A percentile compares a stretch with the other conserved stretches of the same genome.
These are phyloP conservation scores for Tyrannus savana DNA, from an alignment of 2,113 vertebrate genomes.

Conservation along the genomic window DNA sequence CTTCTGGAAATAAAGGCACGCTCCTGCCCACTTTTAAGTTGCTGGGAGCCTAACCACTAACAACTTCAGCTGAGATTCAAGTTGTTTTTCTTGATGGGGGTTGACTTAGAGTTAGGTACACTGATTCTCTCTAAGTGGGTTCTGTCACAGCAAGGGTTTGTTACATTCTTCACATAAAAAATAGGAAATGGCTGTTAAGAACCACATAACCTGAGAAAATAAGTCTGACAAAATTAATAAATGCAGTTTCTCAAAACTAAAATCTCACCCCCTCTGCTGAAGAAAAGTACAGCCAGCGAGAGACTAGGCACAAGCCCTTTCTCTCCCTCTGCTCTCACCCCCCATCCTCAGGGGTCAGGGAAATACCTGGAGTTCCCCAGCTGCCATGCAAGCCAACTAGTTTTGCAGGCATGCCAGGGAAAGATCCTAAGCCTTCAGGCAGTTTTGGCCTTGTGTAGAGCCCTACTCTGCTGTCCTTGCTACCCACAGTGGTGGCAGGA, in stretches of 20 bases:
- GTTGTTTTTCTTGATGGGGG: background rate
- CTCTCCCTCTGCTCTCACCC: background rate
- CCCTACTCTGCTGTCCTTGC: background rate
- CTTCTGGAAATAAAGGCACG: background rate
- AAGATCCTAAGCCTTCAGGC: background rate
- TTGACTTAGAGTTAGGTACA: background rate
- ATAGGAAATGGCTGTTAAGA: background rate
- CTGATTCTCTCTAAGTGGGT: background rate
- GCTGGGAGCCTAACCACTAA: background rate
- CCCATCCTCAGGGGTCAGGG: rapidly evolving
- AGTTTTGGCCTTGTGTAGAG: background rate
- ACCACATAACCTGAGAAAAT: background rate
- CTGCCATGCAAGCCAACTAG: background rate
- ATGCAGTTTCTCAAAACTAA: background rate
- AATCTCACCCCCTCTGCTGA: background rate
- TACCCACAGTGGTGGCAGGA: background rate
- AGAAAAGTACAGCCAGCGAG: background rate
- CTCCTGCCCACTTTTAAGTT: background rate
- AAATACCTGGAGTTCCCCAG: background rate
- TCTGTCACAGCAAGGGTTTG: background rate
- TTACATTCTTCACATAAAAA: background rate
- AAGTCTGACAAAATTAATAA: background rate
- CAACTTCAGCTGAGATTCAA: background rate
- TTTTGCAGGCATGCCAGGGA: background rate
- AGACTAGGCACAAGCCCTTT: background rate